Evolutionary conservation across 2,888 invertebrate genomes (phyloP).

Genomic region (Abscondita cerata): DNA sequence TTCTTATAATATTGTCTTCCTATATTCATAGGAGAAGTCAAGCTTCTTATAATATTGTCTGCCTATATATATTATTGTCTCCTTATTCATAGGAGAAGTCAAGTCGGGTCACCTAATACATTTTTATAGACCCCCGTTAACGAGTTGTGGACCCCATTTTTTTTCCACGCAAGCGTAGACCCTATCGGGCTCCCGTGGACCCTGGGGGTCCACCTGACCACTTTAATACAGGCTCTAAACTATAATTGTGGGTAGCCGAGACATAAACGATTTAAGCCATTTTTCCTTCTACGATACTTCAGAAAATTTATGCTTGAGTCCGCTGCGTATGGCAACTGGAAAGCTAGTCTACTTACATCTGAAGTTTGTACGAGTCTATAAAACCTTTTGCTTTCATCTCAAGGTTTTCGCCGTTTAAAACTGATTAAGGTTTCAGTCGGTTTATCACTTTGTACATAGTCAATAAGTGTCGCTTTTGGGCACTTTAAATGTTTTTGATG

Average conservation of each 20-base stretch:
- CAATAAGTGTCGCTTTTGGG: neutral
- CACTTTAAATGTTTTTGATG: conserved; percentile 10
- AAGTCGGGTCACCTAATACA: too few species aligned
- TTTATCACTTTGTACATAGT: conserved; percentile 1
- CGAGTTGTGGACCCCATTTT: too few species aligned
- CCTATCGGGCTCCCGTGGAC: too few species aligned
- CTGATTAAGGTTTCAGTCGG: conserved; percentile 3
- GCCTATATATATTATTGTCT: too few species aligned
- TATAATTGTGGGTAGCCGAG: conserved; percentile 32
- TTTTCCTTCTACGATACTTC: conserved; percentile 28
- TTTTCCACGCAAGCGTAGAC: too few species aligned
- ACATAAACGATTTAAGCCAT: conserved; percentile 38
- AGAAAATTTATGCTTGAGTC: conserved; percentile 40
- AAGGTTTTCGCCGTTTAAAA: conserved; percentile 25
- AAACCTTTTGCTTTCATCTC: conserved; percentile 42
- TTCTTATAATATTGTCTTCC: too few species aligned
- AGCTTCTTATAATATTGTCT: too few species aligned
- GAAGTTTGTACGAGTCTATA: conserved; percentile 44
- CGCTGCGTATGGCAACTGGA: conserved; percentile 41
- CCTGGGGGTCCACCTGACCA: too few species aligned
- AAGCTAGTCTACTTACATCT: conserved; percentile 42
- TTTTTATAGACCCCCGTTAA: too few species aligned
- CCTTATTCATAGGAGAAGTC: too few species aligned
- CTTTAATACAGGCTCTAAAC: too few species aligned
- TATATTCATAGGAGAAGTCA: too few species aligned